phyloP scores from a whole-genome alignment of 2,797 vertebrate species.

The Mycteria americana region DNA sequence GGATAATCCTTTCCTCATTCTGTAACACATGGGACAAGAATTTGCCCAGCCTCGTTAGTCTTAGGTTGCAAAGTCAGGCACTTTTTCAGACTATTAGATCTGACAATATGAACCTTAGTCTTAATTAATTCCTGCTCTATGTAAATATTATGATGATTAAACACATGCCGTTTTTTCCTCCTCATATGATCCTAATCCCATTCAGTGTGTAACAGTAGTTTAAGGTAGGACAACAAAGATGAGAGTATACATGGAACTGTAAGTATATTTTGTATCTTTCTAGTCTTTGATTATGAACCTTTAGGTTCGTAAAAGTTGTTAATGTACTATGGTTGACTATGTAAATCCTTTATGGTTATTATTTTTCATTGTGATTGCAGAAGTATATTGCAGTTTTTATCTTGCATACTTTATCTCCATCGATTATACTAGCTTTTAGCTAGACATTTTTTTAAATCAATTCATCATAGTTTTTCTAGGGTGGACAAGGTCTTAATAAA shows the following conservation, averaged over 20 bases:
- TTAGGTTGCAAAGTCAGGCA: not conserved
- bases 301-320: not conserved
- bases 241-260: not conserved
- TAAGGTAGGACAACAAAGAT: not conserved
- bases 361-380: not conserved
- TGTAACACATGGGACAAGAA: not conserved
- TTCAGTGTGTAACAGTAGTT: not conserved
- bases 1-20: not conserved
- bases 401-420: not conserved
- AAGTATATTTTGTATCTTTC: not conserved
- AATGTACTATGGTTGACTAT: not conserved
- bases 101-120: not conserved
- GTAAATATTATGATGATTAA: not conserved
- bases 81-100: not conserved
- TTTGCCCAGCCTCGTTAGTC: not conserved
- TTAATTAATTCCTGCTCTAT: not conserved
- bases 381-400: not conserved
- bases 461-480: not conserved
- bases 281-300: not conserved
- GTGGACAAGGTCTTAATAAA: not conserved
- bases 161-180: rapidly evolving
- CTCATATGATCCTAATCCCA: not conserved
- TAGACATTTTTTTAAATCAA: not conserved
- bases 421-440: not conserved
- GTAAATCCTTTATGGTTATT: not conserved